A percentile compares a stretch with the other conserved stretches of the same genome.
phyloP scores from a whole-genome alignment of 2,797 vertebrate species.

The Geotrypetes seraphini region DNA sequence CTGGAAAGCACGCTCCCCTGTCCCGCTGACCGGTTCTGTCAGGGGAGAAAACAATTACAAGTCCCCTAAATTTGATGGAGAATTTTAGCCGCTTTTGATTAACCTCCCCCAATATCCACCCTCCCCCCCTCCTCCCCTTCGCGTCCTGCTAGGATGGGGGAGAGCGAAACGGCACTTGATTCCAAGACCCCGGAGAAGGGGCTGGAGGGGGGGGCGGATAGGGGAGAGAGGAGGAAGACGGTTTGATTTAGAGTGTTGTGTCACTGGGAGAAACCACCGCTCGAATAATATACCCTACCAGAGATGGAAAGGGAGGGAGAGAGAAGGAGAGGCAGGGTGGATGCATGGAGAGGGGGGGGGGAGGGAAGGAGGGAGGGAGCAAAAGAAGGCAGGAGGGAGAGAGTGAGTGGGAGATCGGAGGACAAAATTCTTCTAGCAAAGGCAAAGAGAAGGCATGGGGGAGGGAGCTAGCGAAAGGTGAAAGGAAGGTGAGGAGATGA shows the following conservation, averaged over 20 bases:
- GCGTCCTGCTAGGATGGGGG: background rate
- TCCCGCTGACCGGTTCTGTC: conserved; percentile 33
- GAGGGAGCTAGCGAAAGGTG: background rate
- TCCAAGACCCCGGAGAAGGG: background rate
- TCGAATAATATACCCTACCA: conserved; percentile 9
- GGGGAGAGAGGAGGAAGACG: conserved; percentile 25
- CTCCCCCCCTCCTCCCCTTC: background rate
- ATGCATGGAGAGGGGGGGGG: conserved; percentile 36
- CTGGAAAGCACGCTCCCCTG: too few relatives aligned
- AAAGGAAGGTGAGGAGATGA: background rate
- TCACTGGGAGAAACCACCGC: conserved; percentile 34
- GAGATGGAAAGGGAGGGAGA: conserved; percentile 36
- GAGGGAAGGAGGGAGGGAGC: conserved; percentile 1
- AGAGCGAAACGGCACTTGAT: background rate
- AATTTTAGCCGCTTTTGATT: too few relatives aligned
- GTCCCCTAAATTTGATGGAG: too few relatives aligned
- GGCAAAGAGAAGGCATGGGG: background rate
- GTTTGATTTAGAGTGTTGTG: conserved; percentile 37
- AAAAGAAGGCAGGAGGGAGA: too few relatives aligned
- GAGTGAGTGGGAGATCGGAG: background rate
- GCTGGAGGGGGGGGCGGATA: too few relatives aligned
- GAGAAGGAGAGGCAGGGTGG: conserved; percentile 51
- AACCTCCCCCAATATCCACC: too few relatives aligned
- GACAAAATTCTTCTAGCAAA: too few relatives aligned
- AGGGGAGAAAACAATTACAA: background rate